Evolutionary conservation across 2,888 invertebrate genomes (phyloP).

Genomic region (Scrobipalpa costella): DNA sequence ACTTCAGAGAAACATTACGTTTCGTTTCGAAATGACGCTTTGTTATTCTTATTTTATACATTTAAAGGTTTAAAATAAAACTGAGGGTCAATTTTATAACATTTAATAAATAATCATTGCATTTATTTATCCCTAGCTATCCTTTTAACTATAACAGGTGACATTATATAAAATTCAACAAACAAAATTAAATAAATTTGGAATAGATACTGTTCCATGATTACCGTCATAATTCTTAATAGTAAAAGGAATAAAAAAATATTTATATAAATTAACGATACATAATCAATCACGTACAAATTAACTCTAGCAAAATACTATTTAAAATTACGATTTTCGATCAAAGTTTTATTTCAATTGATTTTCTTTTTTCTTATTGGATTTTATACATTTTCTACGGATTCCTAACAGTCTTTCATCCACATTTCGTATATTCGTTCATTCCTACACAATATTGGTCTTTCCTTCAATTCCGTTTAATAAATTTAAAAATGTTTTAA

Average conservation of each 20-base stretch:
- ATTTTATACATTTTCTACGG: no score
- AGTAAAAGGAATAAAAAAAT: no score
- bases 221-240: neutral
- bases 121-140: slow-evolving; percentile 7
- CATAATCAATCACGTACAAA: neutral
- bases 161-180: slow-evolving; percentile 25
- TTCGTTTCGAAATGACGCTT: slow-evolving; percentile 6
- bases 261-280: neutral
- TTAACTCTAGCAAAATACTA: neutral
- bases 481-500: no score
- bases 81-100: neutral
- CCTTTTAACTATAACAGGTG: slow-evolving; percentile 6
- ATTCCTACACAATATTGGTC: neutral
- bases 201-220: slow-evolving; percentile 1
- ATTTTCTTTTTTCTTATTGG: no score
- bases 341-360: no score
- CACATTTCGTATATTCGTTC: neutral
- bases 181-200: slow-evolving; percentile 13
- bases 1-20: slow-evolving; percentile 23
- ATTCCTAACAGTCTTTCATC: neutral
- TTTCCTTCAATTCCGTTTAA: no score
- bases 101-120: slow-evolving; percentile 21
- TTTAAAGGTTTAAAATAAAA: slow-evolving; percentile 11
- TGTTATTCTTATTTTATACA: neutral
- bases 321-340: neutral